A percentile compares a stretch with the other conserved stretches of the same genome.
Evolutionary conservation across 35 echinoderm and acorn worm species (phyloP).

Genomic region (Eucidaris tribuloides): DNA sequence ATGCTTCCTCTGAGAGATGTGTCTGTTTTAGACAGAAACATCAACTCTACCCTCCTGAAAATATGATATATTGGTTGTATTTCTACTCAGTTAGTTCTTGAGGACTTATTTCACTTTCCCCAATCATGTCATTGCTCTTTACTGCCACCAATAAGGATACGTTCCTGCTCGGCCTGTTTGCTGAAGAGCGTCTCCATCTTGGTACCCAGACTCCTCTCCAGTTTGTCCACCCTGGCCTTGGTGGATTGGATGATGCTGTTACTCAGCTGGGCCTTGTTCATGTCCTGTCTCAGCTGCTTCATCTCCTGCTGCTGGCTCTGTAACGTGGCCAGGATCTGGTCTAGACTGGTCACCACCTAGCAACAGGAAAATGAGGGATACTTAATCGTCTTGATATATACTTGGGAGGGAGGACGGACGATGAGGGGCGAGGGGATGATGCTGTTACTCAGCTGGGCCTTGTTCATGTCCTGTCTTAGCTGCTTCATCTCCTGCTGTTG

Average conservation of each 20-base stretch:
- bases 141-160: slow-evolving; percentile 95
- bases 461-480: slow-evolving; percentile 68
- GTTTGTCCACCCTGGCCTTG: slow-evolving; percentile 85
- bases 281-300: slow-evolving; percentile 62
- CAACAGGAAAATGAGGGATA: background rate
- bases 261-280: slow-evolving; percentile 72
- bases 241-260: slow-evolving; percentile 96
- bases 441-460: slow-evolving; percentile 82
- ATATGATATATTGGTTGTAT: too few relatives aligned
- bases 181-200: slow-evolving; percentile 57
- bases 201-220: slow-evolving; percentile 79
- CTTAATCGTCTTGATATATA: too few relatives aligned
- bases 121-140: too few relatives aligned
- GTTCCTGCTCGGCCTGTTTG: slow-evolving; percentile 71
- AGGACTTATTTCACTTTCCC: too few relatives aligned
- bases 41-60: too few relatives aligned
- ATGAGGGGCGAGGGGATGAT: too few relatives aligned
- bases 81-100: too few relatives aligned
- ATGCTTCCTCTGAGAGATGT: too few relatives aligned
- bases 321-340: slow-evolving; percentile 53
- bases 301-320: slow-evolving; percentile 83
- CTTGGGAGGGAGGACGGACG: too few relatives aligned
- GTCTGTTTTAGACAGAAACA: too few relatives aligned
- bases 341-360: slow-evolving; percentile 48
- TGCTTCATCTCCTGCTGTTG: slow-evolving; percentile 86